Base-by-base conservation (phyloP, 2,888 invertebrate genomes). In the Matsumyia berberina region DNA sequence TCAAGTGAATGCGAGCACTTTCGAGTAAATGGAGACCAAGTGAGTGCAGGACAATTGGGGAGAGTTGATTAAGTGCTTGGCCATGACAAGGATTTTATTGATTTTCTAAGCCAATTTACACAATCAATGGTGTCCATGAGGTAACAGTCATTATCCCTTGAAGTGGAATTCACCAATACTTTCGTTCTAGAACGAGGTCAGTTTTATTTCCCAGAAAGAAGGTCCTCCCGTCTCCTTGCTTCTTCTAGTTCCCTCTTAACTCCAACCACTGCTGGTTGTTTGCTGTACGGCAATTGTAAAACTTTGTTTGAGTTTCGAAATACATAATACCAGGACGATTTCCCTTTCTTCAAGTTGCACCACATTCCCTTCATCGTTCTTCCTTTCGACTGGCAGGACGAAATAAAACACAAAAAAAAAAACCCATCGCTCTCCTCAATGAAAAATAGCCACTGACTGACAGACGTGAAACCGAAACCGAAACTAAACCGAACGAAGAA, bases 361-460 rank as follows among this genome's bases (percentile, higher is more conserved):
- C 31, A 33, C 17, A 19, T 51, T 62, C 53, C 72, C 53, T 73
- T 53, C 39, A 15, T 37, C 51, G 24, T 24, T 24, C 24, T 31
- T 57, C 35, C n/a, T n/a, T 35, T 33, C 49, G 19, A 37, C 57
- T 35, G 6, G 7, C 6, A 5, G 7, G 5, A 1, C 37, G 5
- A 29, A 17, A 31, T 17, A 15, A 44, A 24, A n/a, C 24, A 7
- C 9, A 24, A 9, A 37, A n/a, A 46, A n/a, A 58, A 44, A 15
- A 44, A 17, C n/a, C n/a, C n/a, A 12, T 4, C 29, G 11, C 39
- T 29, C 37, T 33, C 2, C 37, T 46, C 49, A 39, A n/a, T 66
- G 57, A 76, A 76, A 67, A 66, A 76, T 76, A 57, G 76, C 66
- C 76, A 62, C 60, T 78, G 67, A 55, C 67, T 78, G 82, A 55